Base-by-base conservation (phyloP, 2,113 vertebrate species). In the Daubentonia madagascariensis region DNA sequence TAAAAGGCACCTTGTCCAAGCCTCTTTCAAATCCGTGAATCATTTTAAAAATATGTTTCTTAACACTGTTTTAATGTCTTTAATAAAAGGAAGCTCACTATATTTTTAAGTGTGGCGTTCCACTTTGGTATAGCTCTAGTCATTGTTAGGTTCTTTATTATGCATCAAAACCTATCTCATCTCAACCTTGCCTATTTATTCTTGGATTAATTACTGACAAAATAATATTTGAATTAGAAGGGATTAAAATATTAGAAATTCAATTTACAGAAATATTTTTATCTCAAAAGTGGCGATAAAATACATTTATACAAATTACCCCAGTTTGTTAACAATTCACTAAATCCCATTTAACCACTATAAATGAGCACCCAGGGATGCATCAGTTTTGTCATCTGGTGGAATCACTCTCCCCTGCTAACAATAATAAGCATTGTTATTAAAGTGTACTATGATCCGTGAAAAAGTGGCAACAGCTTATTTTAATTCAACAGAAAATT, bases 401-500 rank as follows among this genome's bases (percentile, higher is more conserved):
- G 23, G 78, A 94, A 89, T 95, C 78, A 63, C 81, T 97, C 89
- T 96, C 43, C 67, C 91, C 25, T 91, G 50, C 91, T 91, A 88
- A 87, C 87, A 85, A 80, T 95, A 90, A 96, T 72, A 67, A 52
- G 13, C 73, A 25, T 95, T 94, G 92, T 95, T 96, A 98, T 94
- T 96, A 95, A 97, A 96, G 68, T 89, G 85, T 63, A 96, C 63
- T 50, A 61, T 93, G 96, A 96, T 95, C 89, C 63, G 2, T 94
- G 83, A 96, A 97, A n/a, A 95, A 97, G 6, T 94, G 65, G 78
- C 54, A 84, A 87, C n/a, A 75, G 83, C 48, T 97, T 94, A 94
- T 90, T 97, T 97, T 97, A 97, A 97, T 96, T 97, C 88, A 89
- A 89, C 40, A 91, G 65, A 89, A 97, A 97, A 97, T 96, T 97